Conservation (phyloP, 2,797 vertebrate genomes). For the Phataginus tetradactyla region DNA sequence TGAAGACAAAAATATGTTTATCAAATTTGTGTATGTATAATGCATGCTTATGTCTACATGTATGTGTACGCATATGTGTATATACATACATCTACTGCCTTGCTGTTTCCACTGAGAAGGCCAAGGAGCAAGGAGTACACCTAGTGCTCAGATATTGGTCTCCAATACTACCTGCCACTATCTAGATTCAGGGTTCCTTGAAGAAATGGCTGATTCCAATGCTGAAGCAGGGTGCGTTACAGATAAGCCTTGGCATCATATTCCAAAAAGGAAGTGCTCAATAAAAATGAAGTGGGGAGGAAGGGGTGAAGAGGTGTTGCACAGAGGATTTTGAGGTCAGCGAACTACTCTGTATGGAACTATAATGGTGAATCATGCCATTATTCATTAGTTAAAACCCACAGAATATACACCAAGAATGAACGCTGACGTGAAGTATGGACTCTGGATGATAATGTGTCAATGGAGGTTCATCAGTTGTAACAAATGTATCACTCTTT, state of each 20-base stretch:
- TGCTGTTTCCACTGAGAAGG: neutral
- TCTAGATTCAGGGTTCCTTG: neutral
- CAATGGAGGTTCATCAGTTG: neutral
- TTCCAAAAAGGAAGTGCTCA: neutral
- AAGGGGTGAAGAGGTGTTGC: neutral
- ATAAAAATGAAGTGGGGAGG: neutral
- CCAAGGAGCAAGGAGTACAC: neutral
- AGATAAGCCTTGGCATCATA: neutral
- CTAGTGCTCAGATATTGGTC: neutral
- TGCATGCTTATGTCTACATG: neutral
- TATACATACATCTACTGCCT: neutral
- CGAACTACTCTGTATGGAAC: neutral
- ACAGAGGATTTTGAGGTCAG: neutral
- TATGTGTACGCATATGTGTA: neutral
- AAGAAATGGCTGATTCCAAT: slow-evolving; percentile 7
- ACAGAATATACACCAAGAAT: neutral
- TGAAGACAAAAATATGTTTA: neutral
- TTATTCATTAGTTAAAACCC: neutral
- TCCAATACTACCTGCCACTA: neutral
- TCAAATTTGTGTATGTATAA: neutral
- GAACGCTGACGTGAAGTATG: neutral
- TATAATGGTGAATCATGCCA: neutral
- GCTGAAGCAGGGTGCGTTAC: neutral
- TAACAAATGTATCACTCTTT: neutral
- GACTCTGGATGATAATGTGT: neutral